Base-by-base conservation (phyloP, 2,113 vertebrate species). In the Platysteira castanea region DNA sequence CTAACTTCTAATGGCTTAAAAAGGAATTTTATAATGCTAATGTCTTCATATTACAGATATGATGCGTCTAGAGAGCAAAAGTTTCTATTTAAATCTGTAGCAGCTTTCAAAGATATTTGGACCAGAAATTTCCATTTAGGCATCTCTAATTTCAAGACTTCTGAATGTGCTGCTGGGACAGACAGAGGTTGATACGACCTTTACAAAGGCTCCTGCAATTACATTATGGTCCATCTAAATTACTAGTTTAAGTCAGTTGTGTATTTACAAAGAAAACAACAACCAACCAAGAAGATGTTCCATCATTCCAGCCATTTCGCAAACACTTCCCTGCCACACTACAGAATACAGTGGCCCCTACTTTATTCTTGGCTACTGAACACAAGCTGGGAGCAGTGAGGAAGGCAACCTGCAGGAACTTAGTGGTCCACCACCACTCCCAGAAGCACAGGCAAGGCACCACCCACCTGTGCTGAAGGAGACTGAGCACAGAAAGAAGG, bases 41-140 rank as follows among this genome's bases (percentile, higher is more conserved):
- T 71, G 89, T 60, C 92, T 92, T 86, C 73, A 30, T 75, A 84
- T 92, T 84, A 69, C 31, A 71, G 83, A 74, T 78, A 56, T 37
- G 44, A 77, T 88, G 37, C 64, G 89, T 81, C 52, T 64, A 65
- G 56, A 93, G 73, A 94, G 56, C 49, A 81, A 88, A 81, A 15
- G 37, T 47, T 84, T 93, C 83, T 71, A 42, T 89, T 76, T 30
- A 47, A 89, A 86, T 70, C 79, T 64, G 61, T 13, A 63, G 75
- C 64, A 81, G 82, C 77, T 88, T 84, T 61, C 63, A 87, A 57
- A 78, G 30, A 26, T 53, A 56, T n/a, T 65, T 57, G 44, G 63
- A 85, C 54, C 44, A 93, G 82, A 92, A 93, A 69, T 93, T 95
- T 89, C 88, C 93, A 84, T 56, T 86, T 78, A 77, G n/a, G 71